Evolutionary conservation across 2,888 invertebrate species (phyloP), one percentile per base, ranked within the genome.

Genomic region (Acanthacorydalis orientalis): DNA sequence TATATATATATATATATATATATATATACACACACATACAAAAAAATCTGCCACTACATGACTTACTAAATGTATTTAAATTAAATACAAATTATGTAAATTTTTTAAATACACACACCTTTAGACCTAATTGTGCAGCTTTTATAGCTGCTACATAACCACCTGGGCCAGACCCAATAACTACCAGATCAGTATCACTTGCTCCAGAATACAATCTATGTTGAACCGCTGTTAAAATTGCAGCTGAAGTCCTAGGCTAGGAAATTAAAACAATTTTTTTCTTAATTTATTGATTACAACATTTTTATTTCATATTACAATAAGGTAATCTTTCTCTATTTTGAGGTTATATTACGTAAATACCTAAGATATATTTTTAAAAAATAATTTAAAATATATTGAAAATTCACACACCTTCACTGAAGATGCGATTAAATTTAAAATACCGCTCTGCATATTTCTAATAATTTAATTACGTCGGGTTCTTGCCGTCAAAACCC

Each of bases 131-230:
- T 65, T 98, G 98, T 35, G 97, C 87, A 48, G 97, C 96, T 75
- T 98, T 99, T 57, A 98, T 97, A 23, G 98, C 85, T 49, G 98
- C 98, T 46, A 98, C 98, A 76, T 98, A 99, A 51, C 98, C 98
- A 53, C 98, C 98, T 54, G 98, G 98, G 49, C 98, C 98, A 43
- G 92, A 83, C 33, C 98, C 98, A 59, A 99, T 95, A 4, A 98
- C 96, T 41, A 96, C 93, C 55, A 98, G 62, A 68, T 98, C 98
- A 23, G 86, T 88, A 57, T 92, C 89, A 61, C 81, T 74, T 46
- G 77, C 72, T 43, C 77, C 73, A 6, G 87, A 78, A 62, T 85
- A 89, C 49, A 70, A 69, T 52, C 83, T 73, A 42, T 64, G 64
- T 45, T 68, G 67, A 31, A 63, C 54, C 45, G 57, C 59, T 49